Conservation (phyloP, 2,888 invertebrate genomes). For the Nectonema munidae region DNA sequence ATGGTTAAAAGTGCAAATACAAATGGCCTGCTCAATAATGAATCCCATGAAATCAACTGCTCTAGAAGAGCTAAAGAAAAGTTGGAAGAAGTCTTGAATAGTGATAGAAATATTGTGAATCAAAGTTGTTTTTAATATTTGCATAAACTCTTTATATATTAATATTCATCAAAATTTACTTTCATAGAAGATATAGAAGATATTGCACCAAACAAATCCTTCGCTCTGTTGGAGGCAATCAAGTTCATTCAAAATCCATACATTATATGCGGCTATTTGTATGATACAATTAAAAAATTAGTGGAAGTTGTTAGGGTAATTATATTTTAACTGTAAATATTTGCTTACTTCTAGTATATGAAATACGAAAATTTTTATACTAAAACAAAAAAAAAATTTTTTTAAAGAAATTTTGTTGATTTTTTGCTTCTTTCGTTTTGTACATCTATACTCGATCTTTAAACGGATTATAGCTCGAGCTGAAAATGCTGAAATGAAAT, state of each 20-base stretch:
- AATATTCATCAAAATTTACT: too few species aligned
- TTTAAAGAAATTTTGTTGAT: too few species aligned
- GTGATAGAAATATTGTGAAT: background rate
- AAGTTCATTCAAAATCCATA: conserved; percentile 81
- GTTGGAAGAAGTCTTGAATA: conserved; percentile 1
- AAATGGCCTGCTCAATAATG: conserved; percentile 58
- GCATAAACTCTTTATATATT: too few species aligned
- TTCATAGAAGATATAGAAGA: background rate
- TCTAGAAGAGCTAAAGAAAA: conserved; percentile 14
- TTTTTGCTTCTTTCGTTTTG: too few species aligned
- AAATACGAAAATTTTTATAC: too few species aligned
- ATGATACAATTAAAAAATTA: conserved; percentile 48
- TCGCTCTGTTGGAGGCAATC: conserved; percentile 57
- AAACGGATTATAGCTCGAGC: too few species aligned
- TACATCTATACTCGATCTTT: too few species aligned
- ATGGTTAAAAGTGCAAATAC: conserved; percentile 94
- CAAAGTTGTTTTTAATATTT: too few species aligned
- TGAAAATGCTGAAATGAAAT: too few species aligned
- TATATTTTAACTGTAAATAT: too few species aligned
- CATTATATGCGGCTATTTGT: conserved; percentile 59
- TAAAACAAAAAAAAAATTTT: too few species aligned
- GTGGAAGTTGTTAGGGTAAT: conserved; percentile 49
- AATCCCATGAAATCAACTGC: conserved; percentile 83
- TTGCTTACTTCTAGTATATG: too few species aligned
- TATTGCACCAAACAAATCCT: conserved; percentile 18